Percentiles rank a stretch among this genome's conserved stretches.
These are phyloP conservation scores for Glaucidium brasilianum DNA, from an alignment of 2,113 vertebrate genomes.

Conservation along the genomic window DNA sequence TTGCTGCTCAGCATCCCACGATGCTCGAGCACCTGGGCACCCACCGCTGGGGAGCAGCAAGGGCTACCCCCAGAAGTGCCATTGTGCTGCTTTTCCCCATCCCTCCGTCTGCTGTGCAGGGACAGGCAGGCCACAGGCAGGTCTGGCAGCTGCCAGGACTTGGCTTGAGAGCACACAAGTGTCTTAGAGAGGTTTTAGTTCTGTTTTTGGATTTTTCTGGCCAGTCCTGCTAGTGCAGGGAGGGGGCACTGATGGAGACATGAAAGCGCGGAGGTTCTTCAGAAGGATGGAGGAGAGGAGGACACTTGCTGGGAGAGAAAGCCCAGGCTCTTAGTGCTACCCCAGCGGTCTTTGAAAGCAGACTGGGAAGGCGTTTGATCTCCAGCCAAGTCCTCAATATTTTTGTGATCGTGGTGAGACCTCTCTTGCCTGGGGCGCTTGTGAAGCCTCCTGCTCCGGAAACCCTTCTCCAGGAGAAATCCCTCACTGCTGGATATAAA, in stretches of 20 bases:
- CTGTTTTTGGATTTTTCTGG: not conserved
- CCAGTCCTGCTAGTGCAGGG: fast-evolving
- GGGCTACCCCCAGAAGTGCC: not conserved
- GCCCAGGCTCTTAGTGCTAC: not conserved
- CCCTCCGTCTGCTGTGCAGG: fast-evolving
- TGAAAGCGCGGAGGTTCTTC: not conserved
- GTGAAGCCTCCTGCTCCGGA: not conserved
- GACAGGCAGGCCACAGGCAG: not conserved
- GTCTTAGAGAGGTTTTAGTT: not conserved
- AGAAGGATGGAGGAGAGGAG: not conserved
- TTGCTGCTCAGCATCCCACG: not conserved
- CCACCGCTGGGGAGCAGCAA: fast-evolving
- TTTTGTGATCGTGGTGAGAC: not conserved
- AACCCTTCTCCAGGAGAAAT: not conserved
- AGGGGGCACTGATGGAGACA: not conserved
- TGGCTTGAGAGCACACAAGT: not conserved
- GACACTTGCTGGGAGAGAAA: not conserved
- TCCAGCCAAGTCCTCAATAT: not conserved
- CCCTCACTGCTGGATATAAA: not conserved
- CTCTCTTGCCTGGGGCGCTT: not conserved
- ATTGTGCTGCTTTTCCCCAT: not conserved
- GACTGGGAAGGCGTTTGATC: not conserved
- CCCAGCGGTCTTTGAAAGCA: not conserved
- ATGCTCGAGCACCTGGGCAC: fast-evolving
- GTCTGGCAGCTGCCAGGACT: not conserved